A percentile compares a stretch with the other conserved stretches of the same genome.
Conservation (phyloP, 1,140 invertebrate genomes). For the Drosophila triauraria region DNA sequence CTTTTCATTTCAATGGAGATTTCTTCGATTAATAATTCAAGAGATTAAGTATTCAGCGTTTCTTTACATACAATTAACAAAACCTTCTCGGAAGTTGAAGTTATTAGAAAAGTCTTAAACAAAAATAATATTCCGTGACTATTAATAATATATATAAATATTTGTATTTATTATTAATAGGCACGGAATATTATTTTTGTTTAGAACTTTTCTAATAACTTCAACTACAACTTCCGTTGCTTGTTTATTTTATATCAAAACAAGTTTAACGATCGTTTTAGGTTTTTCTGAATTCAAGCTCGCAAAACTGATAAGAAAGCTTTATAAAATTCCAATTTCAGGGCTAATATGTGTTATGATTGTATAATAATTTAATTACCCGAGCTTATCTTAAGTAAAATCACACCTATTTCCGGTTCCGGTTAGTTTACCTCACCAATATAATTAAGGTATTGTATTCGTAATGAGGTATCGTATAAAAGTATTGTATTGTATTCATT, state of each 20-base stretch:
- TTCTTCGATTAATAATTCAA: not conserved
- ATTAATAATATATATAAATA: not conserved
- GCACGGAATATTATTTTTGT: no score
- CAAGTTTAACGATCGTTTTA: not conserved
- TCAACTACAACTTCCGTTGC: not conserved
- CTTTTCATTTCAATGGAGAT: not conserved
- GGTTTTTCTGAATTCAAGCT: not conserved
- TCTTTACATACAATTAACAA: no score
- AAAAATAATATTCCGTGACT: not conserved
- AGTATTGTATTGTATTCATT: not conserved
- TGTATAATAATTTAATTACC: conserved; percentile 1
- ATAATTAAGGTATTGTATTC: not conserved
- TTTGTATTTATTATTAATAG: no score
- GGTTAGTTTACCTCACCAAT: not conserved
- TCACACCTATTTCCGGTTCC: conserved; percentile 2
- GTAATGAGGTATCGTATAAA: not conserved
- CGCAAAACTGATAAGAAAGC: conserved; percentile 8
- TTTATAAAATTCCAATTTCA: conserved; percentile 3
- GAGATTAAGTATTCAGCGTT: not conserved
- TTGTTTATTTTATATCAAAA: conserved; percentile 5
- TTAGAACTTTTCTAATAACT: no score
- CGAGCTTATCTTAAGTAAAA: not conserved
- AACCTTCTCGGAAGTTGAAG: no score
- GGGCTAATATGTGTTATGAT: conserved; percentile 1
- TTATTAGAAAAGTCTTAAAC: no score